Evolutionary conservation across 2,113 vertebrate species (phyloP).

Genomic region (Hydropotes inermis): DNA sequence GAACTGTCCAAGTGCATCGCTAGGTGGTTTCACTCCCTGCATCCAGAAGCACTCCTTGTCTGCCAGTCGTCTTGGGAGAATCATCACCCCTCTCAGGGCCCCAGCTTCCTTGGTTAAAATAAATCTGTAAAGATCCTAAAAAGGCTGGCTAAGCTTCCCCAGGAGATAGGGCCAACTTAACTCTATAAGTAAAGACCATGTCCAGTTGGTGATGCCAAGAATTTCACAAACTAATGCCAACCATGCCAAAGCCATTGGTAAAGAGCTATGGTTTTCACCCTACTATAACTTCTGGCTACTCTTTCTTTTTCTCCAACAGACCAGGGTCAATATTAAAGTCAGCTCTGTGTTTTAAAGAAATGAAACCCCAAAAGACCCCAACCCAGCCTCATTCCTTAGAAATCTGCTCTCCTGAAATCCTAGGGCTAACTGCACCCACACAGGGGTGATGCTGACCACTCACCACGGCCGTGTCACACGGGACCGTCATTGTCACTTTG

Average conservation of each 20-base stretch:
- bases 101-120: not conserved
- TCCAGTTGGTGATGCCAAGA: not conserved
- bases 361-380: not conserved
- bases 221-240: not conserved
- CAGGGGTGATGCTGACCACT: not conserved
- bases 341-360: not conserved
- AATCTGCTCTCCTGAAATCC: not conserved
- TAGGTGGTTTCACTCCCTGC: not conserved
- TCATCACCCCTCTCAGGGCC: not conserved
- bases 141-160: not conserved
- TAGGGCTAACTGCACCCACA: accelerated
- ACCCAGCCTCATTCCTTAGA: not conserved
- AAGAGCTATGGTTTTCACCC: not conserved
- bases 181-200: not conserved
- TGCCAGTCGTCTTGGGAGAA: not conserved
- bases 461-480: not conserved
- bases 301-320: slow-evolving; percentile 11
- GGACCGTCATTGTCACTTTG: not conserved
- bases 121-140: not conserved
- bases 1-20: not conserved
- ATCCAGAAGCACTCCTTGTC: not conserved
- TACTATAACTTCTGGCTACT: not conserved
- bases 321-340: not conserved
- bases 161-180: not conserved
- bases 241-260: not conserved